These are phyloP conservation scores for Callyntrura sp. DNA, from an alignment of 2,888 invertebrate species.

Conservation along the genomic window DNA sequence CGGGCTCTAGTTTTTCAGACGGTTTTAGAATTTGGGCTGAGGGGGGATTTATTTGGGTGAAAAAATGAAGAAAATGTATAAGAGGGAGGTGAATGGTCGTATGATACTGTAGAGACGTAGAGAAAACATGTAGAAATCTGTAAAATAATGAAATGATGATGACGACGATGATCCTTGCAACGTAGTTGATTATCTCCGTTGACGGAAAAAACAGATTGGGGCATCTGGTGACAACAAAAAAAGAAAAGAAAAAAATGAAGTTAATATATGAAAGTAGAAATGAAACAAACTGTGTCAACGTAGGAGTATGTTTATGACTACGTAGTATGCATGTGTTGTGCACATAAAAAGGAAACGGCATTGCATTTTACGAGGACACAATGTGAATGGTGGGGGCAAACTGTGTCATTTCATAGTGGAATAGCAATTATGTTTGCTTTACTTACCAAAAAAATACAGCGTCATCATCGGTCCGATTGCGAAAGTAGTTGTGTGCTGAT, in stretches of 20 bases:
- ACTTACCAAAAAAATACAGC: background rate
- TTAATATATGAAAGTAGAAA: background rate
- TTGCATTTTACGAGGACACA: slow-evolving; percentile 12
- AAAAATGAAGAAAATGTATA: background rate
- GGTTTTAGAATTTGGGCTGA: background rate
- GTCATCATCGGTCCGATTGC: slow-evolving; percentile 6
- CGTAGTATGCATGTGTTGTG: no score
- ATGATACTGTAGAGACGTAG: background rate
- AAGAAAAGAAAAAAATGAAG: background rate
- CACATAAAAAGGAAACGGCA: slow-evolving; percentile 2
- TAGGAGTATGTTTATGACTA: slow-evolving; percentile 1
- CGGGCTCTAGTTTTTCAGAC: slow-evolving; percentile 10
- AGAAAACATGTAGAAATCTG: slow-evolving; percentile 13
- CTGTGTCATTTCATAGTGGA: no score
- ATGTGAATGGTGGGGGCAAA: background rate
- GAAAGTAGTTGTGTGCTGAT: slow-evolving; percentile 19
- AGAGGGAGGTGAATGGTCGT: slow-evolving; percentile 31
- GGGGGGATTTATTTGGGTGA: background rate
- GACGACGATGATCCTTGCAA: background rate
- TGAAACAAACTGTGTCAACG: background rate
- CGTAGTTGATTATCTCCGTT: background rate
- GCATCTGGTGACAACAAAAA: slow-evolving; percentile 38
- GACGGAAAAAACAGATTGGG: slow-evolving; percentile 1
- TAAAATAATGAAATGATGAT: background rate
- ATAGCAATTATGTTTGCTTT: background rate